Percentiles rank a stretch among this genome's conserved stretches.
Evolutionary conservation across 2,797 vertebrate species (phyloP).

Genomic region (Anas bahamensis): DNA sequence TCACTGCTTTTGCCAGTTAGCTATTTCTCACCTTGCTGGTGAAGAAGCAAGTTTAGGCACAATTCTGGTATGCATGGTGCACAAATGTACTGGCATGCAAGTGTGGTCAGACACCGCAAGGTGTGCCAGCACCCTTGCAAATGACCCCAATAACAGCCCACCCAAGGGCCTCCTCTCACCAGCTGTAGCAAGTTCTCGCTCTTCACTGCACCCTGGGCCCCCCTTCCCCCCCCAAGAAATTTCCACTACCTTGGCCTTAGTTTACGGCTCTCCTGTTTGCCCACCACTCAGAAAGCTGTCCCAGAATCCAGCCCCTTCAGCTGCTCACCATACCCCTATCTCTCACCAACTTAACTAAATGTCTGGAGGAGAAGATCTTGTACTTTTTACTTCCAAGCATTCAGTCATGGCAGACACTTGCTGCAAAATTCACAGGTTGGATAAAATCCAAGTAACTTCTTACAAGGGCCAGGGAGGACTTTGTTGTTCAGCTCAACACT

Average conservation of each 20-base stretch:
- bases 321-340: background rate
- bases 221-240: background rate
- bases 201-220: background rate
- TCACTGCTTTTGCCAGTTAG: fast-evolving
- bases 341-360: background rate
- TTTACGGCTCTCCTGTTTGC: background rate
- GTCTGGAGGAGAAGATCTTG: background rate
- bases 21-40: fast-evolving
- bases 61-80: background rate
- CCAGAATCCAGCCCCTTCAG: fast-evolving
- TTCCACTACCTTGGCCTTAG: background rate
- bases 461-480: background rate
- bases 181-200: background rate
- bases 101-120: background rate
- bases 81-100: background rate
- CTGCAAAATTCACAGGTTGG: background rate
- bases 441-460: background rate
- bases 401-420: background rate
- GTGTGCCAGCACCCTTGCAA: fast-evolving
- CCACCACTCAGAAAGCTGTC: background rate
- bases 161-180: fast-evolving
- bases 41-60: background rate
- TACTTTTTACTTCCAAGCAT: background rate
- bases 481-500: background rate
- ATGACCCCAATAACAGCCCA: fast-evolving